Evolutionary conservation across 2,797 vertebrate species (phyloP).

Genomic region (Protonibea diacanthus): DNA sequence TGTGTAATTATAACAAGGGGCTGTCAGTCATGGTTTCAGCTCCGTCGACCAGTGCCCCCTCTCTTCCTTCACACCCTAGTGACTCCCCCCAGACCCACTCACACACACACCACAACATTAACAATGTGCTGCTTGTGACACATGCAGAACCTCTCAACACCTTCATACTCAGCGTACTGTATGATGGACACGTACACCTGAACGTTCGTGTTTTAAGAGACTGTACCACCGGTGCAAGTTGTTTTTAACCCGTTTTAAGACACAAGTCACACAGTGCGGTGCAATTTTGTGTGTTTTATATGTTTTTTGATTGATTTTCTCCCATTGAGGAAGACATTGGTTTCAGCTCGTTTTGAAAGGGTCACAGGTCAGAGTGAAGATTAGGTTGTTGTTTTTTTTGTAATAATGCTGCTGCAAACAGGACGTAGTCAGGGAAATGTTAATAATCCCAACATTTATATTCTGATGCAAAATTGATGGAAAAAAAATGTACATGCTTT

Average conservation of each 20-base stretch:
- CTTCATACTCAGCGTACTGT: constrained; percentile 22
- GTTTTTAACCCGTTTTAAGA: not conserved
- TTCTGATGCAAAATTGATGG: not conserved
- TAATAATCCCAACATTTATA: too few species aligned
- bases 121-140: constrained; percentile 52
- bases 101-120: constrained; percentile 31
- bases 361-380: not conserved
- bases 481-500: not conserved
- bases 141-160: constrained; percentile 39
- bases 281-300: too few species aligned
- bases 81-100: constrained; percentile 34
- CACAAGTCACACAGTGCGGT: not conserved
- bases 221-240: not conserved
- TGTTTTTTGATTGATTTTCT: not conserved
- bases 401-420: too few species aligned
- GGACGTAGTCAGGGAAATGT: too few species aligned
- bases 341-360: not conserved
- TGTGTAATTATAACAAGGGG: constrained; percentile 58
- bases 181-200: not conserved
- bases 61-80: constrained; percentile 47
- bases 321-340: not conserved
- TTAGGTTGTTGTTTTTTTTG: not conserved
- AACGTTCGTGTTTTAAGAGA: not conserved
- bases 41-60: constrained; percentile 2
- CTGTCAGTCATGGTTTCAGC: constrained; percentile 55